Conservation (phyloP, 1,140 invertebrate genomes). For the Drosophila guanche region DNA sequence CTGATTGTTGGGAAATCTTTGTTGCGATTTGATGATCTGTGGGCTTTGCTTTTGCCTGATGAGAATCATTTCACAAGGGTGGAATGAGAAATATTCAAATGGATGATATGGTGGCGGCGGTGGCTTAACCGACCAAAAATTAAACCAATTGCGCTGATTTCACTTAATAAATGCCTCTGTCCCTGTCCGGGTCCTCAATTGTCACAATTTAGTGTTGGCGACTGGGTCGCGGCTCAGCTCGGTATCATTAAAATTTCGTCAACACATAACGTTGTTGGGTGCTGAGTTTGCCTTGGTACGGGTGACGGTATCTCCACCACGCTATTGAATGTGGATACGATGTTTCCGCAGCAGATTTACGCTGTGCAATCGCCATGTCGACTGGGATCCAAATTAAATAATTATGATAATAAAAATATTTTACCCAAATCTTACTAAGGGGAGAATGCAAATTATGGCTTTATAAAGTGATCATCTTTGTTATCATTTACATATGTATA, state of each 20-base stretch:
- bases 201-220: conserved; percentile 59
- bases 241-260: conserved; percentile 60
- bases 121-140: conserved; percentile 67
- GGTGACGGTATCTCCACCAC: too few species aligned
- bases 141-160: conserved; percentile 77
- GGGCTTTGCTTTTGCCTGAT: conserved; percentile 7
- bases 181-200: conserved; percentile 49
- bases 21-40: conserved; percentile 25
- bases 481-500: too few species aligned
- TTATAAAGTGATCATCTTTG: too few species aligned
- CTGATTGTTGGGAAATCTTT: conserved; percentile 35
- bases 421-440: conserved; percentile 5
- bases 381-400: conserved; percentile 58
- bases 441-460: too few species aligned
- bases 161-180: conserved; percentile 61
- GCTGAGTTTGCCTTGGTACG: conserved; percentile 6
- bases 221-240: conserved; percentile 14
- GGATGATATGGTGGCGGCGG: neutral
- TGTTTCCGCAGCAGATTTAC: too few species aligned
- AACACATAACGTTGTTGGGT: conserved; percentile 44
- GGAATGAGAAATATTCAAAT: conserved; percentile 14
- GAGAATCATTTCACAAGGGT: conserved; percentile 5
- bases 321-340: conserved; percentile 4
- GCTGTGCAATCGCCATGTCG: neutral
- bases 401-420: conserved; percentile 23